Evolutionary conservation across 2,797 vertebrate genomes (phyloP), one percentile per base, ranked within the genome.

Genomic region (Sebastes umbrosus): DNA sequence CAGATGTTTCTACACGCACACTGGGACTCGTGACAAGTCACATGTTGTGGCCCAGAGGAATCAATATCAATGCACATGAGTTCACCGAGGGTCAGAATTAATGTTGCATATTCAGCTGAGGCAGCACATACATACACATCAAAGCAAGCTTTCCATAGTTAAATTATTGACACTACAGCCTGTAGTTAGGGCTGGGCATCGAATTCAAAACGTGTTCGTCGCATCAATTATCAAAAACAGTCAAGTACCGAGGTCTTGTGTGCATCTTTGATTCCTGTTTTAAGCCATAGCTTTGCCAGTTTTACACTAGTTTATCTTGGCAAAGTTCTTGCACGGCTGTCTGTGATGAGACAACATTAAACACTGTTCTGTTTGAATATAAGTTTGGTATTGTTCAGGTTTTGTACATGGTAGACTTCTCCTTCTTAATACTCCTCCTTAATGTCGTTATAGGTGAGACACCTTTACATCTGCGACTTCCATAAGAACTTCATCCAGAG

Each of bases 401-500:
- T 64, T 57, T 8, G 16, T 24, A 1, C 68, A 7, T 3, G 10
- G 7, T 13, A 1, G 2, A 0, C 1, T 32, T 0, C 69, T 79
- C 62, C 8, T 52, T 57, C 1, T 83, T 34, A 76, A 63, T 2
- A 2, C 5, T 16, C 1, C 5, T 16, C 2, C 0, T 9, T 11
- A 0, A 3, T 63, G 67, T 89, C 64, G 72, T 76, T 73, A 5
- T 70, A 99, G 98, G 98, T 99, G 68, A 96, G 98, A 68, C 98
- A 99, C 84, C 95, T 99, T 58, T 99, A 99, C 87, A 99, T 99
- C 88, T 99, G 98, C 5, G 98, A 99, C 91, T 99, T 99, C 91
- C 98, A 99, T 84, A 99, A 99, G 95, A 99, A 99, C 90, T 99
- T 99, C 94, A 99, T 99, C 88, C 98, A 99, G 85, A 99, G 98